These are phyloP conservation scores for Athene noctua DNA, from an alignment of 2,113 vertebrate genomes.

Conservation along the genomic window DNA sequence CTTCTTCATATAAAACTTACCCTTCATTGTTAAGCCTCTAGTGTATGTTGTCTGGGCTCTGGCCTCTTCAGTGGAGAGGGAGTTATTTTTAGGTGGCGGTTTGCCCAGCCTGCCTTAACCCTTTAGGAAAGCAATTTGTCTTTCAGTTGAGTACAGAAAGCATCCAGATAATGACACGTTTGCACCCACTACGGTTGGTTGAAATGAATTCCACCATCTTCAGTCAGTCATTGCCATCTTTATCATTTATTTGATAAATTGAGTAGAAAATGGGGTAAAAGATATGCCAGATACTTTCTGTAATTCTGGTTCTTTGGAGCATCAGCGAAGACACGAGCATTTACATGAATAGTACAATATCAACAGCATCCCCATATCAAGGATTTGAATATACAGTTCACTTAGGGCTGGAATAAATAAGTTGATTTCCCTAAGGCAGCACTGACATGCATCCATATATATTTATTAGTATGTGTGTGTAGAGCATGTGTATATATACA, in stretches of 20 bases:
- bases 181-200: neutral
- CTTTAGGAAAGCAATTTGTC: slow-evolving; percentile 29
- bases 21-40: neutral
- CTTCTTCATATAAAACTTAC: neutral
- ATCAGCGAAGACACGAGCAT: neutral
- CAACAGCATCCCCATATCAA: neutral
- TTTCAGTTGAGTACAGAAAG: neutral
- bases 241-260: neutral
- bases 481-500: rapidly evolving
- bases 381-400: neutral
- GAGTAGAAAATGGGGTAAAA: neutral
- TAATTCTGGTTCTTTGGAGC: neutral
- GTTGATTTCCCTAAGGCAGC: neutral
- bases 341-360: neutral
- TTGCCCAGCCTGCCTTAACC: slow-evolving; percentile 39
- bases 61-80: neutral
- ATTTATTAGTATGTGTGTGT: neutral
- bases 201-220: neutral
- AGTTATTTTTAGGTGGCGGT: slow-evolving; percentile 27
- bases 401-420: neutral
- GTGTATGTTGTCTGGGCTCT: neutral
- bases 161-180: neutral
- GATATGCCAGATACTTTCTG: neutral
- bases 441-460: neutral
- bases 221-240: neutral